Evolutionary conservation across 2,797 vertebrate genomes (phyloP).

Genomic region (Chloroceryle amazona): DNA sequence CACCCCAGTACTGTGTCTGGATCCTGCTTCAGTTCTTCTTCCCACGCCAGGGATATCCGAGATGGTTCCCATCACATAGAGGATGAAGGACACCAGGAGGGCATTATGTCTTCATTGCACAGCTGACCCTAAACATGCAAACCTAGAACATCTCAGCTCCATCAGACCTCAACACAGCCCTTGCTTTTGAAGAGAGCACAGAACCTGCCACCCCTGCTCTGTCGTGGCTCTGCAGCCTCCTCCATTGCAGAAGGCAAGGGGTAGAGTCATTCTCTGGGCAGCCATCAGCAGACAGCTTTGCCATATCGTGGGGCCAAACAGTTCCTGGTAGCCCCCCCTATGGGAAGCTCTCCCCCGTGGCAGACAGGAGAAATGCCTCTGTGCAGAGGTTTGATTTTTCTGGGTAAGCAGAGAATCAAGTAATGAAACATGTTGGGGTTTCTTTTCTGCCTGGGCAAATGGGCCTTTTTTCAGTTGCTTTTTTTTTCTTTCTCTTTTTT

Average conservation of each 20-base stretch:
- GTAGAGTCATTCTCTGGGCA: neutral
- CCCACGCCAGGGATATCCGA: rapidly evolving
- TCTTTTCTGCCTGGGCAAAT: neutral
- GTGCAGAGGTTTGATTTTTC: neutral
- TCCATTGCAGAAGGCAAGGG: neutral
- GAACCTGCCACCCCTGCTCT: neutral
- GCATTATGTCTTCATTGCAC: neutral
- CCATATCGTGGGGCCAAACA: rapidly evolving
- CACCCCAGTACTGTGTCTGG: neutral
- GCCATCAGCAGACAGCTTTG: neutral
- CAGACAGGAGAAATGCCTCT: neutral
- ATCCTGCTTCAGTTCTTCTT: neutral
- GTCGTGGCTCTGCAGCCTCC: neutral
- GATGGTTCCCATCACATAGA: rapidly evolving
- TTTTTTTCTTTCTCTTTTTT: neutral
- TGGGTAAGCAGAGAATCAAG: neutral
- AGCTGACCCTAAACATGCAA: neutral
- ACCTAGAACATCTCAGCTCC: neutral
- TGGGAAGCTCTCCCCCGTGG: neutral
- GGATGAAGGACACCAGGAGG: neutral
- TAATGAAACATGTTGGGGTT: neutral
- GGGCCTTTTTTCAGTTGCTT: neutral
- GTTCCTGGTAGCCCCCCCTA: neutral
- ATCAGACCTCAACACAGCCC: neutral
- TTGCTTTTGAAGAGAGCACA: neutral